Evolutionary conservation across 2,113 vertebrate genomes (phyloP), one percentile per base, ranked within the genome.

Genomic region (Podarcis muralis): DNA sequence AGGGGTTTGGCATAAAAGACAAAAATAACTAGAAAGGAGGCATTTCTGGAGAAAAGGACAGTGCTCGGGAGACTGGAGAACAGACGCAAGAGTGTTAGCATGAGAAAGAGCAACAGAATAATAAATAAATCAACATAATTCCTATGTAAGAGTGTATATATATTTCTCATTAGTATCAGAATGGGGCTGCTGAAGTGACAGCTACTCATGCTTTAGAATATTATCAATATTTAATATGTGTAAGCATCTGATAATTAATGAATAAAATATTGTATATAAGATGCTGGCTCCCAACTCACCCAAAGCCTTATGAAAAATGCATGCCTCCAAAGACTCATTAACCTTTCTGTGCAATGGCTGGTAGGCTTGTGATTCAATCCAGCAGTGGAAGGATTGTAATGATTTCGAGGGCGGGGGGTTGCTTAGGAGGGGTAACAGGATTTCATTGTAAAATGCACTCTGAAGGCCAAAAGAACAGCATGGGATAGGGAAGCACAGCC

Each of bases 261-360:
- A 95, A 94, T 91, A 90, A 95, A 95, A 91, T 83, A 86, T 83
- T 18, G 79, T 90, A 62, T 75, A 62, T 87, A 89, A 87, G 78
- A 72, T 37, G 11, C 0, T 90, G 80, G 1, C 1, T 62, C 90
- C 57, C 66, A 83, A 53, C 48, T 72, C 57, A 27, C 32, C 27
- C 25, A 74, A 93, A 81, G 1, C 43, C n/a, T 74, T 90, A 66
- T 62, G 87, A 89, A 93, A 90, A 94, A 87, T n/a, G 86, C 20
- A 88, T 78, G 48, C 25, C 82, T 76, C 35, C 30, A 87, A 87
- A 74, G 32, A 62, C 62, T 87, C 76, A 11, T n/a, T 86, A 35
- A 84, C 20, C 12, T 90, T 90, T 90, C n/a, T 1, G 7, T 72
- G 77, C n/a, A 91, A 32, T 20, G 79, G 40, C 9, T 82, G 7